Conservation (phyloP, 2,113 vertebrate genomes). For the Hirundichthys speculiger region DNA sequence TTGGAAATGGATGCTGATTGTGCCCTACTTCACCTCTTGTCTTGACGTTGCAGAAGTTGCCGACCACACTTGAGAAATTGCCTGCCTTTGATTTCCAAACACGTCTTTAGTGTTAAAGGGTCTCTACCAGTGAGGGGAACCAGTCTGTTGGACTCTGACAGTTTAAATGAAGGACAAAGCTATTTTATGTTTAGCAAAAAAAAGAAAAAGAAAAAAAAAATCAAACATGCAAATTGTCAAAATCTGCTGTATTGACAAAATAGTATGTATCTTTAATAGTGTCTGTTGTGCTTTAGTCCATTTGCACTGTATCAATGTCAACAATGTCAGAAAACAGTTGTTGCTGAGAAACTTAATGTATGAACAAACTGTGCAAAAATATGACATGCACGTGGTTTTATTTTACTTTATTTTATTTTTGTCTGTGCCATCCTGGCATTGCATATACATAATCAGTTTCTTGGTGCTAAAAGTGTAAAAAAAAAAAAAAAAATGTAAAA, state of each 20-base stretch:
- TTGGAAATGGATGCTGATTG: conserved; percentile 55
- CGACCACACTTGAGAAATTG: conserved; percentile 53
- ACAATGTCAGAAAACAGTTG: conserved; percentile 62
- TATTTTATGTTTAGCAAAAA: conserved; percentile 60
- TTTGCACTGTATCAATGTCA: conserved; percentile 76
- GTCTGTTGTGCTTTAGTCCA: conserved; percentile 75
- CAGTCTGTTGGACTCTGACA: conserved; percentile 45
- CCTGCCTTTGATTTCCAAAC: conserved; percentile 46
- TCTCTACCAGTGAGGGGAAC: conserved; percentile 39
- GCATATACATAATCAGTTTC: conserved; percentile 1
- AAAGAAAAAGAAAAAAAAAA: conserved; percentile 41
- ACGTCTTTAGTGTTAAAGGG: conserved; percentile 26
- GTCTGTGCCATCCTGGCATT: conserved; percentile 18
- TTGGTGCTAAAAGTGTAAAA: conserved; percentile 3
- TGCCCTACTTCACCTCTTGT: conserved; percentile 46
- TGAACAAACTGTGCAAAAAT: conserved; percentile 67
- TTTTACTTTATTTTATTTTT: conserved; percentile 8
- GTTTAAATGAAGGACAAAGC: conserved; percentile 40
- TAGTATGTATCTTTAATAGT: conserved; percentile 69
- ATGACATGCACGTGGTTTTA: conserved; percentile 37
- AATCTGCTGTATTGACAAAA: conserved; percentile 75
- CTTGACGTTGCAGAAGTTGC: conserved; percentile 53
- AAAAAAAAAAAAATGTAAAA: conserved; percentile 1
- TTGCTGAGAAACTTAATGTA: conserved; percentile 64
- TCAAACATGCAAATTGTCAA: conserved; percentile 69